These are phyloP conservation scores for Drosophila pullipes DNA, from an alignment of 2,888 invertebrate genomes.

Conservation along the genomic window DNA sequence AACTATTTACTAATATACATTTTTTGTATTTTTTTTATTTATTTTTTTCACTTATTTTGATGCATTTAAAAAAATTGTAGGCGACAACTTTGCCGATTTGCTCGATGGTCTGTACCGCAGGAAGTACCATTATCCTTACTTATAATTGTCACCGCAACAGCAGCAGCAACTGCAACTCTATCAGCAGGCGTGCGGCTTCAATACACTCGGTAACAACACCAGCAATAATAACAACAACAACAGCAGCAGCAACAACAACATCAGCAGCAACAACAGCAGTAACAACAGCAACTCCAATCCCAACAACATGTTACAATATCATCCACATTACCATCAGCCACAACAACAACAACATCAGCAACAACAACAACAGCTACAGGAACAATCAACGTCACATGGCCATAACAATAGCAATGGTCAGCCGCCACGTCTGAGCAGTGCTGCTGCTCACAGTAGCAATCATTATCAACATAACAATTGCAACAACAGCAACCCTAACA, in stretches of 20 bases:
- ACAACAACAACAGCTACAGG: constrained; percentile 22
- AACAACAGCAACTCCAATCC: constrained; percentile 32
- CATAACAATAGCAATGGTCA: constrained; percentile 38
- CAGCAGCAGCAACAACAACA: constrained; percentile 56
- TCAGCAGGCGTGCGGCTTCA: constrained; percentile 74
- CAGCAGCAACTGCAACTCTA: constrained; percentile 77
- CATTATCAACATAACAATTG: constrained; percentile 11
- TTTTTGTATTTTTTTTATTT: constrained; percentile 23
- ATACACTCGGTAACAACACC: constrained; percentile 38
- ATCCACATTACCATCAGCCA: constrained; percentile 25
- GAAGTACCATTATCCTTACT: constrained; percentile 86
- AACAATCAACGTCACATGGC: constrained; percentile 29
- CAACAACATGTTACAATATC: constrained; percentile 35
- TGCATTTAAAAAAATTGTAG: constrained; percentile 52
- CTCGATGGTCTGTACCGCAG: constrained; percentile 85
- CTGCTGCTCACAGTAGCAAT: constrained; percentile 40
- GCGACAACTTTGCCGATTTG: constrained; percentile 83
- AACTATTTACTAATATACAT: constrained; percentile 44
- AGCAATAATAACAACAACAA: constrained; percentile 40
- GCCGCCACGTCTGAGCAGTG: constrained; percentile 43
- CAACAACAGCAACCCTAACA: constrained; percentile 20
- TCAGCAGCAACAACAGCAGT: constrained; percentile 29
- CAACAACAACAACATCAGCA: constrained; percentile 18
- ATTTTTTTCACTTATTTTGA: constrained; percentile 35
- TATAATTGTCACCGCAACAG: constrained; percentile 84